Evolutionary conservation across 2,888 invertebrate species (phyloP).

Genomic region (Keiferia lycopersicella): DNA sequence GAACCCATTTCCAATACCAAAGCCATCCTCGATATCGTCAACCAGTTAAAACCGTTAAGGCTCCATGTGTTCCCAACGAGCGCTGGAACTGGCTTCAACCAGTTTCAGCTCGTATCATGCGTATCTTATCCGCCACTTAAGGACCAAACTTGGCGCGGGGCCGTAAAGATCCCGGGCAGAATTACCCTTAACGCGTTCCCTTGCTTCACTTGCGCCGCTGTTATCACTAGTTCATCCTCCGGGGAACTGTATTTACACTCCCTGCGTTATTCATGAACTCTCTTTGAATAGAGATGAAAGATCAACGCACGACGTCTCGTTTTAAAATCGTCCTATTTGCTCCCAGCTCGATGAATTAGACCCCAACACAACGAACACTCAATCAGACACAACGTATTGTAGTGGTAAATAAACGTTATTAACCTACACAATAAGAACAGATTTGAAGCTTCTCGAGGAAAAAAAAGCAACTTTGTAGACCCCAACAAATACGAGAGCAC

Average conservation of each 20-base stretch:
- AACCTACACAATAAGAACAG: conserved; percentile 52
- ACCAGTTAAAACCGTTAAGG: conserved; percentile 23
- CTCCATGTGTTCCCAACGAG: conserved; percentile 55
- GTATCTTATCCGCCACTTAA: conserved; percentile 57
- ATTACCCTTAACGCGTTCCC: conserved; percentile 33
- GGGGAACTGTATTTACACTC: conserved; percentile 65
- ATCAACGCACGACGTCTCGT: conserved; percentile 49
- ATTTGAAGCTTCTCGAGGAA: conserved; percentile 48
- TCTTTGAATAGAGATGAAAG: conserved; percentile 75
- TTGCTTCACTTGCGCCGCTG: conserved; percentile 43
- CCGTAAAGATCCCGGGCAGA: conserved; percentile 63
- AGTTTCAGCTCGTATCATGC: conserved; percentile 50
- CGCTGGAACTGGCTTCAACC: conserved; percentile 41
- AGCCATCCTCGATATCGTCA: background rate
- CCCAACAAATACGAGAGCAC: conserved; percentile 46
- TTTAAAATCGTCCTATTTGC: conserved; percentile 45
- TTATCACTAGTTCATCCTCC: conserved; percentile 63
- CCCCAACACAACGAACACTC: background rate
- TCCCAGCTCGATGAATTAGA: background rate
- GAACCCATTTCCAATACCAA: conserved; percentile 1
- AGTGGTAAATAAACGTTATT: conserved; percentile 43
- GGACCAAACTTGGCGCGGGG: conserved; percentile 51
- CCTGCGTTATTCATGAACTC: conserved; percentile 73
- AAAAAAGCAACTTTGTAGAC: conserved; percentile 55
- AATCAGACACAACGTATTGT: conserved; percentile 2